Base-by-base conservation (phyloP, 92 coral and sea anemone species). In the Heteractis magnifica region DNA sequence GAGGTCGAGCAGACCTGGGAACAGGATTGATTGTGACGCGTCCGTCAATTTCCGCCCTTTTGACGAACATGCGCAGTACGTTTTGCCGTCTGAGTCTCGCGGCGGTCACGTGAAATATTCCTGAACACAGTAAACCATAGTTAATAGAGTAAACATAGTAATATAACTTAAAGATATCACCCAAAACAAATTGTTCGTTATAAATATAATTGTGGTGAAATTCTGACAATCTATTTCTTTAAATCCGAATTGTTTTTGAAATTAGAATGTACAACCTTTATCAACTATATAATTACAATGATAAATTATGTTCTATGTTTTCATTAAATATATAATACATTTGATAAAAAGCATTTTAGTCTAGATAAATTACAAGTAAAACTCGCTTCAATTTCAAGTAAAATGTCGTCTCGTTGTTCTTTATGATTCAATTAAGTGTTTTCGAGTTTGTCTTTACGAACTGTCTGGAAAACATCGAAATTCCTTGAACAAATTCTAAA, bases 231-330 rank as follows among this genome's bases (percentile, higher is more conserved):
- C 19, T 62, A 18, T n/a, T 8, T 62, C 19, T 62, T 62, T 5
- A 18, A 62, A 62, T 62, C 70, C 19, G 10, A 62, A n/a, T 62
- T 58, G 6, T 58, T 58, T 58, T 4, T 58, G 44, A 58, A n/a
- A 58, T 58, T 13, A 58, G 64, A 62, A 62, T 62, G 64, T 62
- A 62, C 70, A 62, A 62, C 70, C 18, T 62, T 62, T 62, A 62
- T 62, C 70, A 62, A n/a, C 34, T 62, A 62, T 62, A 58, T 12
- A 18, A 62, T n/a, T 62, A 62, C 70, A 18, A 62, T 62, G 70
- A 62, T 23, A 62, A 62, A 62, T 62, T 62, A 23, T 18, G 18
- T 62, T 62, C 19, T 23, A 18, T 18, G 70, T 62, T 15, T 58
- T n/a, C 44, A 34, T 58, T 58, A 58, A 58, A 58, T 58, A 58